Evolutionary conservation across 2,888 invertebrate genomes (phyloP), one percentile per base, ranked within the genome.

Genomic region (Anorthoa munda): DNA sequence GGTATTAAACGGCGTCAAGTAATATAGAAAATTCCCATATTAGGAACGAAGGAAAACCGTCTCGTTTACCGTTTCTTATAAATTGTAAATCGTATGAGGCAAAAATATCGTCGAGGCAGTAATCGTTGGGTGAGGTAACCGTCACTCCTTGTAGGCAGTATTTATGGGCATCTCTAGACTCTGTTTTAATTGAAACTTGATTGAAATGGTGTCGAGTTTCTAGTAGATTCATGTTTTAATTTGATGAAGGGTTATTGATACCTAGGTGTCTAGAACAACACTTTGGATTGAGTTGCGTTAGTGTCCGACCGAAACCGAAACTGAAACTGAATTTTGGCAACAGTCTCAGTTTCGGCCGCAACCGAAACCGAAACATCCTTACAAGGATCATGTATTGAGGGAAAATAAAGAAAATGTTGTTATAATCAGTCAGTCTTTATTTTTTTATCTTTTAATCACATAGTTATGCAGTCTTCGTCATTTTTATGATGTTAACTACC

Each of bases 51-150:
- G 68, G 63, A 70, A 72, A 65, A 67, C 61, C 39, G 56, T 59
- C 71, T 23, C 17, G 55, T 67, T 70, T 67, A 79, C 72, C 65
- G 72, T 73, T 79, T 71, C 56, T 46, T 69, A 39, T 61, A 72
- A 76, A 79, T 79, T 67, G 70, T 79, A 72, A 79, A 67, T 82
- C 61, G 53, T 26, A 75, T 63, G 64, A 75, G 58, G 70, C 18
- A 72, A 55, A 70, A n/a, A 51, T 72, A 66, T 66, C 18, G 13
- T 21, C 11, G 23, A 56, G 55, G 12, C 13, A 18, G 53, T 73
- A 66, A 73, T 67, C 45, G 68, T 48, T 58, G 48, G 53, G 23
- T 46, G 64, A 68, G 51, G 51, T 67, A 68, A 65, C 74, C 66
- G 70, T 70, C 58, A 46, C 18, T 66, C 75, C 75, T 66, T 75